Conservation (phyloP, 2,797 vertebrate genomes). For the Peromyscus eremicus region DNA sequence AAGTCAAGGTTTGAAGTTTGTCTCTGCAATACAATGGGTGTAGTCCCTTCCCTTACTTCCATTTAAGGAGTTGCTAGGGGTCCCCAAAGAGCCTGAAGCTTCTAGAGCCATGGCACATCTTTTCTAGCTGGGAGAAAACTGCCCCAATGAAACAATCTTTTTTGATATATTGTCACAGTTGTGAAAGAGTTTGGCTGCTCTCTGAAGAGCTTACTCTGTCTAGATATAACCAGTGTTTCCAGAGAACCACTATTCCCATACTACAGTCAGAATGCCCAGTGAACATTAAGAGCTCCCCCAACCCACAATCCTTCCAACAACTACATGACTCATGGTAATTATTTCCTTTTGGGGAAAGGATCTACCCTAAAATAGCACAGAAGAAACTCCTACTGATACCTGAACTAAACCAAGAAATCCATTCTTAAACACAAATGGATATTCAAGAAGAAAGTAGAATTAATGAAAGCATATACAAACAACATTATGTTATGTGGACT, state of each 20-base stretch:
- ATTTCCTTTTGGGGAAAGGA: background rate
- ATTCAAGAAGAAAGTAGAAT: background rate
- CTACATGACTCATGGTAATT: background rate
- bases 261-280: background rate
- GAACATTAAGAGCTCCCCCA: background rate
- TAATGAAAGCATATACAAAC: background rate
- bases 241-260: background rate
- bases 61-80: too few species aligned
- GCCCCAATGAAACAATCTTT: background rate
- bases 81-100: background rate
- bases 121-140: background rate
- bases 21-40: rapidly evolving
- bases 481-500: background rate
- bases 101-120: background rate
- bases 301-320: background rate
- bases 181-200: background rate
- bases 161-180: background rate
- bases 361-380: background rate
- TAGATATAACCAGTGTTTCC: background rate
- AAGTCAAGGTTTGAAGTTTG: background rate
- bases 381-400: background rate
- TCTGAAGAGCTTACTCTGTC: constrained; percentile 17
- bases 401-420: background rate
- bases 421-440: background rate
- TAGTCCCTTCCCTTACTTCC: background rate